Conservation (phyloP, 2,888 invertebrate genomes). For the Argynnis bischoffii region DNA sequence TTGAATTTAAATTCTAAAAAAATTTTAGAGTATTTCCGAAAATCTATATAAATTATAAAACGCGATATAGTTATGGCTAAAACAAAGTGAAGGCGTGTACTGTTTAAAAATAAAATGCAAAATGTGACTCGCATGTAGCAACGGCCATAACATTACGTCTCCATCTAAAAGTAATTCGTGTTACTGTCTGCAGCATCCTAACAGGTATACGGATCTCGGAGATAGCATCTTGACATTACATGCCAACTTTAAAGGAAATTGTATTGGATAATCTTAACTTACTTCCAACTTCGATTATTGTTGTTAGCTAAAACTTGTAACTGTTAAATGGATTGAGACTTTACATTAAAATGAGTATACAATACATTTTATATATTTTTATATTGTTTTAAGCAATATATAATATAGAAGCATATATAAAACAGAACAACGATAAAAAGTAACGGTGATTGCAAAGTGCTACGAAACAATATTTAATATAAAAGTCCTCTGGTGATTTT, state of each 20-base stretch:
- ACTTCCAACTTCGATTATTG: conserved; percentile 13
- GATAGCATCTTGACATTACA: conserved; percentile 7
- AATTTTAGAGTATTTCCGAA: no score
- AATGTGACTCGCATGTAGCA: background rate
- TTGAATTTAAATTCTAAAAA: no score
- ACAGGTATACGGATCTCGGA: conserved; percentile 10
- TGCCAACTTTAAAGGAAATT: conserved; percentile 14
- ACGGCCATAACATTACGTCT: conserved; percentile 4
- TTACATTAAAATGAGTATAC: no score
- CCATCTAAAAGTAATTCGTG: background rate
- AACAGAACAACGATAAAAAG: no score
- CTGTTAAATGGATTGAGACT: conserved; percentile 2
- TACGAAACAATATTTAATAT: no score
- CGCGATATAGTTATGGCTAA: background rate
- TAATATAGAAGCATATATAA: no score
- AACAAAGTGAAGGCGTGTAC: background rate
- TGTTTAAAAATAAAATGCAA: background rate
- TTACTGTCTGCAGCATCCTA: conserved; percentile 1
- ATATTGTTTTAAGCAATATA: no score
- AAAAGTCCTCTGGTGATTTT: no score
- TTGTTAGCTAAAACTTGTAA: conserved; percentile 9
- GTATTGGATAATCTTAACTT: conserved; percentile 7
- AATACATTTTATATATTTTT: no score
- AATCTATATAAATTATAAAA: background rate
- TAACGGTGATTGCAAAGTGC: no score